Evolutionary conservation across 2,888 invertebrate genomes (phyloP).

Genomic region (Drosophila maculinotata): DNA sequence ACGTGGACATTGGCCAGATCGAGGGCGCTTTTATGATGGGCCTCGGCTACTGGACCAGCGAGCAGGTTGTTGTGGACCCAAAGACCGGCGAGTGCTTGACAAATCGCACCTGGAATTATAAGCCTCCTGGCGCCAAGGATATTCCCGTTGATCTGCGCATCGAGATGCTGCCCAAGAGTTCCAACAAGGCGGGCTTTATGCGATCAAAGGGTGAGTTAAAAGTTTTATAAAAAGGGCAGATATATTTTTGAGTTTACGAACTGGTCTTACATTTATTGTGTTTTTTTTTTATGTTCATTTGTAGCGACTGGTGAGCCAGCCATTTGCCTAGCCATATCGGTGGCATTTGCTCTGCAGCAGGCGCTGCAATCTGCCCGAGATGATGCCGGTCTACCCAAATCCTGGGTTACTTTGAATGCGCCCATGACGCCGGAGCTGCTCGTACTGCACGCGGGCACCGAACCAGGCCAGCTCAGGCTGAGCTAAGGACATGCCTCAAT

Average conservation of each 20-base stretch:
- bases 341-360: constrained; percentile 89
- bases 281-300: constrained; percentile 22
- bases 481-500: constrained; percentile 44
- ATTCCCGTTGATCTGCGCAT: constrained; percentile 91
- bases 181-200: constrained; percentile 89
- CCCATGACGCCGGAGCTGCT: constrained; percentile 84
- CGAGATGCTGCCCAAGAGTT: constrained; percentile 88
- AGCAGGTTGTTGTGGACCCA: constrained; percentile 88
- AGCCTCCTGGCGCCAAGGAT: constrained; percentile 91
- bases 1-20: constrained; percentile 91
- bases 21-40: constrained; percentile 93
- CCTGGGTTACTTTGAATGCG: constrained; percentile 81
- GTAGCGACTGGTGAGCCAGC: constrained; percentile 89
- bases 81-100: constrained; percentile 89
- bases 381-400: constrained; percentile 87
- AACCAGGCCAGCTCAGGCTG: constrained; percentile 69
- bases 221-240: neutral
- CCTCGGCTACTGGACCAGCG: constrained; percentile 91
- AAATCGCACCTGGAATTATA: constrained; percentile 93
- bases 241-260: neutral
- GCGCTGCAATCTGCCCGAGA: constrained; percentile 89
- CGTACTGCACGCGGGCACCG: constrained; percentile 75
- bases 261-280: neutral
- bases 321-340: constrained; percentile 86
- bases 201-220: constrained; percentile 89